A percentile compares a stretch with the other conserved stretches of the same genome.
Evolutionary conservation across 2,113 vertebrate genomes (phyloP).

Genomic region (Rhinolophus ferrumequinum): DNA sequence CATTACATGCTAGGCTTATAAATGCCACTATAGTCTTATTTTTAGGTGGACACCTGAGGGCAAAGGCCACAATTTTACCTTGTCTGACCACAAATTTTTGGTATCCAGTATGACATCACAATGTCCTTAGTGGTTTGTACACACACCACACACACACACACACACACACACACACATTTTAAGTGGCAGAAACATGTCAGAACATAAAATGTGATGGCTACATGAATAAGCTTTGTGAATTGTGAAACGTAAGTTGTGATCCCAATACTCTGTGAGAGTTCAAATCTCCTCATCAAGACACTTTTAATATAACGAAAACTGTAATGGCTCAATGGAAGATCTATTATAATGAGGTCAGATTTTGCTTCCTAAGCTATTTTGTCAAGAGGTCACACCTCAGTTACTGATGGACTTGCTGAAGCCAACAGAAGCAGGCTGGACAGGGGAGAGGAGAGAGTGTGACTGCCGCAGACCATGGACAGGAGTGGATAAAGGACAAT

Average conservation of each 20-base stretch:
- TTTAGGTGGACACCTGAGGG: background rate
- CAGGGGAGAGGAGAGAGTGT: background rate
- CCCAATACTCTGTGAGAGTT: background rate
- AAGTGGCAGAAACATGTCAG: background rate
- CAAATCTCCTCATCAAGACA: background rate
- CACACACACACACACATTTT: background rate
- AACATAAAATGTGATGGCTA: background rate
- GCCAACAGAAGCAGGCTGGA: background rate
- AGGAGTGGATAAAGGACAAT: background rate
- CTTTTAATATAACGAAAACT: conserved; percentile 17
- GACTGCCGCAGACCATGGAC: background rate
- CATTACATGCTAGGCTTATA: background rate
- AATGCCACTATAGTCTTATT: background rate
- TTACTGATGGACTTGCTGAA: background rate
- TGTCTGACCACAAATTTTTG: background rate
- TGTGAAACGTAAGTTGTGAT: background rate
- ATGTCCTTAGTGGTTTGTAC: background rate
- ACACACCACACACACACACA: background rate
- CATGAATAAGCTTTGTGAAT: background rate
- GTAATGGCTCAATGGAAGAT: background rate
- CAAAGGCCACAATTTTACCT: background rate
- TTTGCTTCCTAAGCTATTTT: conserved; percentile 20
- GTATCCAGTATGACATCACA: background rate
- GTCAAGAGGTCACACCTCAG: background rate
- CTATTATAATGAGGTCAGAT: background rate